Evolutionary conservation across 2,888 invertebrate genomes (phyloP), one percentile per base, ranked within the genome.

Genomic region (Nipponacmea schrenckii): DNA sequence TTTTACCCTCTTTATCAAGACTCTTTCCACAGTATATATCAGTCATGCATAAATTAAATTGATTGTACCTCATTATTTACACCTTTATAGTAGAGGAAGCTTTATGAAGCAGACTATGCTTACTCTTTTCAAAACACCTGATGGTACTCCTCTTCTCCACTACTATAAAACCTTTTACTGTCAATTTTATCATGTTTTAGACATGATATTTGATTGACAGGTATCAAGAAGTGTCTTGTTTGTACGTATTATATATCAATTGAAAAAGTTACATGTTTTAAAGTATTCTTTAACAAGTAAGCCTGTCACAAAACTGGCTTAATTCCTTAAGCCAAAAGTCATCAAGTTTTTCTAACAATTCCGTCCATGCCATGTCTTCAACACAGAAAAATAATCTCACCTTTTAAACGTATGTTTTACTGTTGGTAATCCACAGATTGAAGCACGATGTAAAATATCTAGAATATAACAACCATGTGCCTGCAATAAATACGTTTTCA

Each of bases 401-500:
- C 83, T 80, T 56, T 81, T 80, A 66, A 86, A 73, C 27, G 82
- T 80, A 50, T 79, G 76, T 72, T 84, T 85, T 5, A 85, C 84
- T 62, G 79, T 67, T 24, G 84, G 84, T 64, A 84, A 74, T 17
- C 85, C 86, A 77, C 80, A 80, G 27, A 92, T 90, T 74, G 92
- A 91, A 83, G 93, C 91, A 77, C 92, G 93, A 89, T 93, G 93
- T 68, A 93, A 90, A 84, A 93, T 91, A 82, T 93, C 93, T 74
- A 95, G 89, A 71, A 95, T 91, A 79, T 93, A 92, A 86, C 94
- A 94, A 0, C 95, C 95, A 80, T 91, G 91, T 8, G 94, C 88
- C 83, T 92, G 78, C 24, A 81, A 39, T 10, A 39, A 39, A 39
- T 39, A 39, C 4, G 10, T 10, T 8, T 8, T 39, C 4, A 39